phyloP scores from a whole-genome alignment of 2,113 vertebrate species.

The Cepphus grylle region DNA sequence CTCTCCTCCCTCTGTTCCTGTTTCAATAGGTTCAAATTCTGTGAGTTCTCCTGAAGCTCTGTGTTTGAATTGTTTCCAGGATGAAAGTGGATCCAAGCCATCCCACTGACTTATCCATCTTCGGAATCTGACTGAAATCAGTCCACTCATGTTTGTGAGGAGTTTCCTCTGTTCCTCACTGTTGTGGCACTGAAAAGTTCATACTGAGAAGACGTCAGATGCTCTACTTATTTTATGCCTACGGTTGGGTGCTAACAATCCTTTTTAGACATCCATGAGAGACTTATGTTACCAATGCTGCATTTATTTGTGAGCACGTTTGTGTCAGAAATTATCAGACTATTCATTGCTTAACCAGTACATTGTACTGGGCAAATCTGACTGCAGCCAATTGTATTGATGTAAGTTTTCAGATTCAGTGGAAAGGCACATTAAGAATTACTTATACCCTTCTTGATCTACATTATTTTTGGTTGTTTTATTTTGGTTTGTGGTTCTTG shows the following conservation, averaged over 20 bases:
- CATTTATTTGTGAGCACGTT: neutral
- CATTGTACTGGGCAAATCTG: neutral
- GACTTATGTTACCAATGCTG: neutral
- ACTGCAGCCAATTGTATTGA: neutral
- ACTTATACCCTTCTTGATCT: neutral
- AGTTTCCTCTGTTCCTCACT: neutral
- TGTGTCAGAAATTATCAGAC: neutral
- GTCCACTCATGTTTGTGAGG: neutral
- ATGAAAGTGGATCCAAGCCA: neutral
- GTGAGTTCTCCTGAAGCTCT: neutral
- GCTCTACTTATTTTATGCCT: neutral
- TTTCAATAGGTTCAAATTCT: neutral
- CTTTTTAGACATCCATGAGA: neutral
- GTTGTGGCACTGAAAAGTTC: neutral
- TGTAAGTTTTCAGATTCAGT: neutral
- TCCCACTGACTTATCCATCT: neutral
- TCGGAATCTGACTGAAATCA: neutral
- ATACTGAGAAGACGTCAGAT: neutral
- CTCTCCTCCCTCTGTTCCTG: neutral
- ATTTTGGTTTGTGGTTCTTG: neutral
- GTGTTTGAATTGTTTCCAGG: neutral
- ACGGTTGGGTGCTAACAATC: neutral
- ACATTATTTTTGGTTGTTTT: rapidly evolving
- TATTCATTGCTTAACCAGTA: neutral
- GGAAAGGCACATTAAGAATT: neutral